Conservation (phyloP, 2,888 invertebrate species). For the Tenthredo livida region DNA sequence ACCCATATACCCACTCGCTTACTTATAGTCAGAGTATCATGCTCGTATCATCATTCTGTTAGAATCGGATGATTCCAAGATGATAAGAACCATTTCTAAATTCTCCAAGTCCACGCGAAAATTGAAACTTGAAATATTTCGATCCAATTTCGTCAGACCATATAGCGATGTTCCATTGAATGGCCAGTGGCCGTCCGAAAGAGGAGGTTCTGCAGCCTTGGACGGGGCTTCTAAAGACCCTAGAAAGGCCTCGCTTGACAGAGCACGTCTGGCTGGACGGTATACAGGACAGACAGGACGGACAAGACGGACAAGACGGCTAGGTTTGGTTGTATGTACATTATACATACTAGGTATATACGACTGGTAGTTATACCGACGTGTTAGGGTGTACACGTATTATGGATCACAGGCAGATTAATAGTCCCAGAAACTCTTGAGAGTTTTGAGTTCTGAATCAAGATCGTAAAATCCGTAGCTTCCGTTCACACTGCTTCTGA, state of each 20-base stretch:
- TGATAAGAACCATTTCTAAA: background rate
- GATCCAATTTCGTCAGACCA: background rate
- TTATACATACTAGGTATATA: background rate
- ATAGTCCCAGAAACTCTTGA: conserved; percentile 56
- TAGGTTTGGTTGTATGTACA: background rate
- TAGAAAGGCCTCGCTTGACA: conserved; percentile 47
- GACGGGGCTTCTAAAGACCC: conserved; percentile 32
- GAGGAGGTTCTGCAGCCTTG: conserved; percentile 37
- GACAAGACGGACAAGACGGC: conserved; percentile 19
- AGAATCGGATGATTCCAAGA: background rate
- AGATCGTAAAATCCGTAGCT: conserved; percentile 72
- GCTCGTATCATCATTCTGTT: background rate
- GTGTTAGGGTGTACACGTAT: conserved; percentile 54
- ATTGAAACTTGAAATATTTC: background rate
- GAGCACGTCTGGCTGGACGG: conserved; percentile 47
- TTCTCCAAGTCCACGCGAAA: background rate
- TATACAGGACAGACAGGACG: conserved; percentile 17
- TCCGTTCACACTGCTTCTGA: conserved; percentile 73
- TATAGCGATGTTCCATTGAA: conserved; percentile 26
- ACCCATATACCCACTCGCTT: conserved; percentile 18
- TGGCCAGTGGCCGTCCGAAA: conserved; percentile 36
- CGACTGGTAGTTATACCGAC: conserved; percentile 5
- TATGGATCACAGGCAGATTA: conserved; percentile 63
- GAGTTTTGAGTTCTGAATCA: conserved; percentile 62
- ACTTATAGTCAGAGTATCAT: conserved; percentile 14